Percentiles rank a stretch among this genome's conserved stretches.
Evolutionary conservation across 2,888 invertebrate genomes (phyloP).

Genomic region (Apantesis nais): DNA sequence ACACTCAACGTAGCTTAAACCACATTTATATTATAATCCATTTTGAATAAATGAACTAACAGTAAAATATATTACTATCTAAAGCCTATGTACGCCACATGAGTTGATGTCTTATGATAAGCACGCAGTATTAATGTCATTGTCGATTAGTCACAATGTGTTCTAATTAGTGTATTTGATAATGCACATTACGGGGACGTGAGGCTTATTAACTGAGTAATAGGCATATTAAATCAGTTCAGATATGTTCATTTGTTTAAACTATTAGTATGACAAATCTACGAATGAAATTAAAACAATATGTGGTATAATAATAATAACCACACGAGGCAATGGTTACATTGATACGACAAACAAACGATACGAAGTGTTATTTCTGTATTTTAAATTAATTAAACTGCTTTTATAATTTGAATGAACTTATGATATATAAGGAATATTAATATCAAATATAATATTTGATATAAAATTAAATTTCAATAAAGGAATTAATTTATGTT

Average conservation of each 20-base stretch:
- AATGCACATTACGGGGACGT: not conserved
- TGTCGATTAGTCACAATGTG: constrained; percentile 1
- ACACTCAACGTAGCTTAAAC: too few species aligned
- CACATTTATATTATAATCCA: not conserved
- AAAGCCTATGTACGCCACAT: not conserved
- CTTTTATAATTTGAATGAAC: too few species aligned
- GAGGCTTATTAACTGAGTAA: not conserved
- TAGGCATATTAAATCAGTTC: not conserved
- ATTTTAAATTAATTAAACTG: too few species aligned
- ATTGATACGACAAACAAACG: too few species aligned
- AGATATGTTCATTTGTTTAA: not conserved
- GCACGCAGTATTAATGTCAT: constrained; percentile 1
- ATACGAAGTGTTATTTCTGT: too few species aligned
- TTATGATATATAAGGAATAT: too few species aligned
- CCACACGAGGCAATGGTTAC: too few species aligned
- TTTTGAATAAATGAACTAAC: not conserved
- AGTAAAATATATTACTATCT: not conserved
- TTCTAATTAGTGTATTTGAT: constrained; percentile 5
- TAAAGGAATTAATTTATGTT: too few species aligned
- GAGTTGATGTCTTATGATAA: not conserved
- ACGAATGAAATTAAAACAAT: not conserved
- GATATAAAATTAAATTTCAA: too few species aligned
- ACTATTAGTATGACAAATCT: not conserved
- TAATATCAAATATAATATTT: too few species aligned
- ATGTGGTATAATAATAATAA: not conserved